Evolutionary conservation across 2,888 invertebrate genomes (phyloP), one percentile per base, ranked within the genome.

Genomic region (Lepas anatifera): DNA sequence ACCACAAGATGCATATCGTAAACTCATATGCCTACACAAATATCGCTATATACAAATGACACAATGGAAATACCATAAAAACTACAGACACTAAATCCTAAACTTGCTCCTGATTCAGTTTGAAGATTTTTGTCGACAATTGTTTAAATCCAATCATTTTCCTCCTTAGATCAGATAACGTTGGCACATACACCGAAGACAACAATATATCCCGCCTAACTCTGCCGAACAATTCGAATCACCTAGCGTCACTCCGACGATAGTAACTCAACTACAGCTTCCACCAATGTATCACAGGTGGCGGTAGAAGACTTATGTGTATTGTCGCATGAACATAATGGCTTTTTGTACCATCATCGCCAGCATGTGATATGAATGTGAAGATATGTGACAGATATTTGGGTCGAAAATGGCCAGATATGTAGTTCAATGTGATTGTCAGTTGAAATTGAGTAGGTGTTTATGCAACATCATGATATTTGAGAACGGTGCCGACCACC

Each of bases 101-200:
- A 35, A 58, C 22, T 58, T 58, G 32, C 22, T 35, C 35, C 35
- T 35, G 8, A 18, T 29, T 22, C 7, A 22, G 58, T 22, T n/a
- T n/a, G n/a, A n/a, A n/a, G n/a, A n/a, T n/a, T n/a, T n/a, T n/a
- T n/a, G n/a, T n/a, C n/a, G n/a, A n/a, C n/a, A n/a, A n/a, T n/a
- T n/a, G n/a, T n/a, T n/a, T n/a, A n/a, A n/a, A n/a, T n/a, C n/a
- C n/a, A 25, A 58, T 35, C 35, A 35, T 16, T 58, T 32, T 35
- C 32, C 58, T 22, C 58, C 32, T 7, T 35, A 35, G 18, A 58
- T 58, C 35, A 35, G 35, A 58, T 35, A 58, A 58, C 58, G 58
- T 58, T 58, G 58, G 58, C 58, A 58, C 58, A 58, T 58, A 58
- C 58, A 58, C 58, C 58, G 58, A 58, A 58, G 58, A 58, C 58